Conservation (phyloP, 2,113 vertebrate genomes). For the Tautogolabrus adspersus region DNA sequence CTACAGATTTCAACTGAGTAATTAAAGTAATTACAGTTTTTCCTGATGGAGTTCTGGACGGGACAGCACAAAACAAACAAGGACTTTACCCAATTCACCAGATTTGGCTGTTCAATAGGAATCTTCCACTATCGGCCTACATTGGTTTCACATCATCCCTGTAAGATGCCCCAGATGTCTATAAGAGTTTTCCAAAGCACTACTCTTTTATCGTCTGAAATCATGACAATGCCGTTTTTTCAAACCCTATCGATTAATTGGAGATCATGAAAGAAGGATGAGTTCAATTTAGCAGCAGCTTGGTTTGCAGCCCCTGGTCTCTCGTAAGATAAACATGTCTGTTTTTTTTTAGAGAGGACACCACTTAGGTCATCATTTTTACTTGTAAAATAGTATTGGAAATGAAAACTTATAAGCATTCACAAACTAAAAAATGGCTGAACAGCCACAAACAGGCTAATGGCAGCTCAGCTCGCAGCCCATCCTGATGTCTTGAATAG, state of each 20-base stretch:
- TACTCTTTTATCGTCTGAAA: too few species aligned
- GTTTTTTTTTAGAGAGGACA: not conserved
- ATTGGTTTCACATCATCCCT: not conserved
- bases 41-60: not conserved
- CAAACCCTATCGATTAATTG: not conserved
- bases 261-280: not conserved
- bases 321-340: not conserved
- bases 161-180: too few species aligned
- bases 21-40: not conserved
- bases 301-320: not conserved
- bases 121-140: not conserved
- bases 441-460: too few species aligned
- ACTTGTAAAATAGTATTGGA: too few species aligned
- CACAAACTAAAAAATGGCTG: too few species aligned
- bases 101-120: not conserved
- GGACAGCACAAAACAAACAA: not conserved
- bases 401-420: too few species aligned
- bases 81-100: too few species aligned
- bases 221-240: not conserved
- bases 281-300: not conserved
- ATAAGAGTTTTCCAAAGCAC: too few species aligned
- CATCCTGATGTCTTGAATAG: too few species aligned
- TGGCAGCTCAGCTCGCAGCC: too few species aligned
- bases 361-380: not conserved
- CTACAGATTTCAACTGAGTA: not conserved